Evolutionary conservation across 2,888 invertebrate genomes (phyloP).

Genomic region (Cenopis cana): DNA sequence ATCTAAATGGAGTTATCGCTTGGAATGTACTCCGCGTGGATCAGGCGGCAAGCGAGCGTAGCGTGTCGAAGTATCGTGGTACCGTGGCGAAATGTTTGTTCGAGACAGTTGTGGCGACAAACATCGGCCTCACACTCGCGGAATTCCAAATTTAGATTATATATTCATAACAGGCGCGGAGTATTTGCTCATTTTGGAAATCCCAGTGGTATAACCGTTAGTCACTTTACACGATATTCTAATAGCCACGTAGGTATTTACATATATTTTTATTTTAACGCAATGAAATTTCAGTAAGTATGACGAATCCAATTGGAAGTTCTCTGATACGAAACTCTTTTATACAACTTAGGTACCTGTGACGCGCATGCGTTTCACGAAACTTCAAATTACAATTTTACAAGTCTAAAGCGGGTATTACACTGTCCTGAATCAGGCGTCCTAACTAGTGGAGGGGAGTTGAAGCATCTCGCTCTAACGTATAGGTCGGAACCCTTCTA

Average conservation of each 20-base stretch:
- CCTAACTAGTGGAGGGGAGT: no score
- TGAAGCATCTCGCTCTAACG: no score
- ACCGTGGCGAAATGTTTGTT: conserved; percentile 73
- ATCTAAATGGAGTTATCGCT: conserved; percentile 72
- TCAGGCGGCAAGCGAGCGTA: conserved; percentile 48
- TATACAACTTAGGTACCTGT: not conserved
- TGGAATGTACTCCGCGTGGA: conserved; percentile 64
- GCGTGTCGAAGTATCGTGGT: conserved; percentile 61
- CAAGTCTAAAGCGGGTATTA: no score
- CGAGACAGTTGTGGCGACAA: conserved; percentile 76
- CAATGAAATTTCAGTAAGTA: not conserved
- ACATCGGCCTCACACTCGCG: conserved; percentile 79
- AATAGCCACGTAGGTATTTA: not conserved
- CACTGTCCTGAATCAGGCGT: no score
- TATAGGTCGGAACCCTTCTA: no score
- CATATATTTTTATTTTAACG: not conserved
- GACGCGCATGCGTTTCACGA: no score
- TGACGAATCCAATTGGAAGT: not conserved
- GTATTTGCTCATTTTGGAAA: conserved; percentile 76
- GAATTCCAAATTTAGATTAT: conserved; percentile 83
- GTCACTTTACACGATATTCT: conserved; percentile 49
- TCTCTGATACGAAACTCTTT: not conserved
- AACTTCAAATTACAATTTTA: no score
- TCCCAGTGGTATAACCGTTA: conserved; percentile 69
- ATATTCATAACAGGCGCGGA: conserved; percentile 82